Conservation (phyloP, 2,888 invertebrate species). For the Augochlorella aurata region DNA sequence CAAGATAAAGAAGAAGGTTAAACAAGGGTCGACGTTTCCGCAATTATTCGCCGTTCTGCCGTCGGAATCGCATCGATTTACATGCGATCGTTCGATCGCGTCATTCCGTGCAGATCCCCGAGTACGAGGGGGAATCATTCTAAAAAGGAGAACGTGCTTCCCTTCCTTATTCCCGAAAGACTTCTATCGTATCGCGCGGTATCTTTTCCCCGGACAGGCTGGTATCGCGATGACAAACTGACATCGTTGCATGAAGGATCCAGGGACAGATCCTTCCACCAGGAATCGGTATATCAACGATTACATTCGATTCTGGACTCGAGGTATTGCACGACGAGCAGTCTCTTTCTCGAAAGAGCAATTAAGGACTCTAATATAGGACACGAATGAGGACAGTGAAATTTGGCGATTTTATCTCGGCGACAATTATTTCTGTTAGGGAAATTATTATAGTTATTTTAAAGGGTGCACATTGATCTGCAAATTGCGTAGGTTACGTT, state of each 20-base stretch:
- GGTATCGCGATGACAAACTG: not conserved
- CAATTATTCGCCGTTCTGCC: slow-evolving; percentile 30
- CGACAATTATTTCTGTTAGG: not conserved
- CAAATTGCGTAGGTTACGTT: too few relatives aligned
- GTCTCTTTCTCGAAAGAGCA: not conserved
- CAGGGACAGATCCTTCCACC: not conserved
- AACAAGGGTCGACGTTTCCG: not conserved
- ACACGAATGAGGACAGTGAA: too few relatives aligned
- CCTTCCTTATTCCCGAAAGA: slow-evolving; percentile 24
- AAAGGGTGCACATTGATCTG: too few relatives aligned
- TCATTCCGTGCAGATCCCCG: slow-evolving; percentile 41
- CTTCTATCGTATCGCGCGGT: slow-evolving; percentile 10
- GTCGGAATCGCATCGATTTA: slow-evolving; percentile 54
- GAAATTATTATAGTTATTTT: not conserved
- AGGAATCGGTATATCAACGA: not conserved
- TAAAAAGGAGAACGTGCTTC: slow-evolving; percentile 6
- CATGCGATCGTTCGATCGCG: slow-evolving; percentile 51
- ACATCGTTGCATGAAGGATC: not conserved
- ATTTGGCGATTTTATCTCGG: too few relatives aligned
- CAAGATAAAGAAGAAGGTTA: not conserved
- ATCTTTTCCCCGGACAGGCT: slow-evolving; percentile 22
- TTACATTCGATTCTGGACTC: not conserved
- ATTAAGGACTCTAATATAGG: not conserved
- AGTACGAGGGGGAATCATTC: slow-evolving; percentile 49
- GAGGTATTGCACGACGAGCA: not conserved